Evolutionary conservation across 53 echinoderm and acorn worm genomes (phyloP).

Genomic region (Crossaster papposus): DNA sequence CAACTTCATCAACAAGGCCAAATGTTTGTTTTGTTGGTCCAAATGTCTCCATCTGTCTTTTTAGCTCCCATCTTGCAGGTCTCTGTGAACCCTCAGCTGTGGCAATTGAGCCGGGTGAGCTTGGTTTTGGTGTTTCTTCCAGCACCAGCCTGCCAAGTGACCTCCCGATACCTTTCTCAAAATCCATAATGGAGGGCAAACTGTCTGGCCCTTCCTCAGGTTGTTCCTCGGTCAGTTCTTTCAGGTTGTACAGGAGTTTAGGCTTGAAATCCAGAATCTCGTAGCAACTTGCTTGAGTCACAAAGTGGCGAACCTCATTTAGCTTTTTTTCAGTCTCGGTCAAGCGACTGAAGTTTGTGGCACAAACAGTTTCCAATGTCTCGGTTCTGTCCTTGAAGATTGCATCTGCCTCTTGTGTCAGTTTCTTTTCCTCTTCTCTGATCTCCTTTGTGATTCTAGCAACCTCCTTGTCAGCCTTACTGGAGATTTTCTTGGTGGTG

Average conservation of each 20-base stretch:
- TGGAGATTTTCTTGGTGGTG: slow-evolving; percentile 34
- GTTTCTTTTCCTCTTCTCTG: background rate
- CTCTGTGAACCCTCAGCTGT: background rate
- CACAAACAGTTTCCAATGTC: background rate
- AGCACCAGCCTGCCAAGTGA: background rate
- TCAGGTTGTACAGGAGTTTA: background rate
- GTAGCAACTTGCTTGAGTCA: background rate
- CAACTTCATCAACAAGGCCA: background rate
- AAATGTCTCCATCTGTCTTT: background rate
- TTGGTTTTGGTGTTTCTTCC: background rate
- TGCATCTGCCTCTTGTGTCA: background rate
- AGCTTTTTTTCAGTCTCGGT: background rate
- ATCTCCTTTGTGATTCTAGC: background rate
- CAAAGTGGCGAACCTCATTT: background rate
- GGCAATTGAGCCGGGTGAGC: background rate
- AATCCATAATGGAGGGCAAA: background rate
- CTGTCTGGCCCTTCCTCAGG: background rate
- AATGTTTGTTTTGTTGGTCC: background rate
- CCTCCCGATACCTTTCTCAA: slow-evolving; percentile 7
- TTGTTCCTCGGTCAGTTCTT: background rate
- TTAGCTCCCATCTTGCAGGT: background rate
- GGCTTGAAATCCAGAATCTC: slow-evolving; percentile 2
- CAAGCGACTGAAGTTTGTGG: background rate
- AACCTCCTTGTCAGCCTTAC: background rate
- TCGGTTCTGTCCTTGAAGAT: slow-evolving; percentile 11